A percentile compares a stretch with the other conserved stretches of the same genome.
Evolutionary conservation across 2,888 invertebrate species (phyloP).

Genomic region (Ornithoptera alexandrae): DNA sequence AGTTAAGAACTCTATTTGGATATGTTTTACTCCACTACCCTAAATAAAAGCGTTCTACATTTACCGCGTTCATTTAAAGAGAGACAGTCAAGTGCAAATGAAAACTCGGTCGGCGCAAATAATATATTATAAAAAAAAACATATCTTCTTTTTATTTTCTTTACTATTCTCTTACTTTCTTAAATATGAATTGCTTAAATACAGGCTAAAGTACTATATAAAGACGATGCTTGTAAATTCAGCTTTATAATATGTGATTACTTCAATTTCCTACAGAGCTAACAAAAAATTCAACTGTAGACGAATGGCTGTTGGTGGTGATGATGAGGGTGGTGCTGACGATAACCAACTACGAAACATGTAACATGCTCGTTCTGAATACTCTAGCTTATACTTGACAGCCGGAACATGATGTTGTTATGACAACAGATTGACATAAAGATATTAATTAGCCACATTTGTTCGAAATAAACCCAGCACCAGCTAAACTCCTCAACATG

Average conservation of each 20-base stretch:
- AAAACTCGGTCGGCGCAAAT: slow-evolving; percentile 7
- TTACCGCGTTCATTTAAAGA: slow-evolving; percentile 15
- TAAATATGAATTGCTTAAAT: background rate
- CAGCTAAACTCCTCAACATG: too few relatives aligned
- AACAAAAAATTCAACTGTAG: too few relatives aligned
- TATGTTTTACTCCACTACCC: slow-evolving; percentile 17
- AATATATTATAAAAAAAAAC: slow-evolving; percentile 8
- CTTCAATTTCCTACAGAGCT: too few relatives aligned
- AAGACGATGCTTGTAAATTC: background rate
- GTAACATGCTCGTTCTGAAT: too few relatives aligned
- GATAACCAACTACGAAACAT: too few relatives aligned
- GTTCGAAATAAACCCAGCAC: too few relatives aligned
- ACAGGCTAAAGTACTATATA: background rate
- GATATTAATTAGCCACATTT: too few relatives aligned
- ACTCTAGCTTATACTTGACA: too few relatives aligned
- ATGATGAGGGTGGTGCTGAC: too few relatives aligned
- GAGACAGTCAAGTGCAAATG: slow-evolving; percentile 19
- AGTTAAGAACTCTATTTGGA: slow-evolving; percentile 10
- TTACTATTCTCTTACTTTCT: background rate
- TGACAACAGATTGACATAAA: too few relatives aligned
- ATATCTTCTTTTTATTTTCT: background rate
- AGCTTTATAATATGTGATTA: background rate
- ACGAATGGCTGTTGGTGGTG: too few relatives aligned
- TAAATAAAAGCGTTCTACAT: slow-evolving; percentile 11
- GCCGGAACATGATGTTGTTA: too few relatives aligned